Percentiles rank a stretch among this genome's conserved stretches.
Evolutionary conservation across 2,888 invertebrate genomes (phyloP).

Genomic region (Synanthedon vespiformis): DNA sequence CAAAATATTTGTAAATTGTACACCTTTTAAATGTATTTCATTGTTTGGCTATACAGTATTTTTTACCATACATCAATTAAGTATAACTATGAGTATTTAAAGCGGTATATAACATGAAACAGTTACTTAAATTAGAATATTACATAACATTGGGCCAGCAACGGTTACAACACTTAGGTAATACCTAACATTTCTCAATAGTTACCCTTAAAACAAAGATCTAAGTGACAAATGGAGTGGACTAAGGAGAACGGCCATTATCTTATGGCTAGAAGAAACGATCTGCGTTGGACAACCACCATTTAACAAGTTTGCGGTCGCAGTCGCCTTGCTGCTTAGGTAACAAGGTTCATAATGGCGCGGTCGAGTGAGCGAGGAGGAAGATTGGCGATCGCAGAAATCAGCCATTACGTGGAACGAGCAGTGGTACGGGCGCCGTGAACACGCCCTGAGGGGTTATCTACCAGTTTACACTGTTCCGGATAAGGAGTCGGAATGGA

Average conservation of each 20-base stretch:
- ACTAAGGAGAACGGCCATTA: conserved; percentile 14
- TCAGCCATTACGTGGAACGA: conserved; percentile 11
- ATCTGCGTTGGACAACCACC: background rate
- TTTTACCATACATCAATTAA: no score
- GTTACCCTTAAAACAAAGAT: conserved; percentile 7
- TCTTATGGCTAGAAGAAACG: background rate
- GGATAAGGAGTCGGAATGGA: background rate
- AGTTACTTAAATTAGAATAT: no score
- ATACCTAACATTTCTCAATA: no score
- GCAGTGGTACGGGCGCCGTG: conserved; percentile 9
- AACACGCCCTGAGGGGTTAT: conserved; percentile 18
- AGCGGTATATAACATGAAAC: no score
- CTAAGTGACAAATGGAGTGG: conserved; percentile 27
- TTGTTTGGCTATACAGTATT: no score
- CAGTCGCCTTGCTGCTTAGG: background rate
- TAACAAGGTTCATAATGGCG: background rate
- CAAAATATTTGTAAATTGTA: no score
- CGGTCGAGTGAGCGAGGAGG: background rate
- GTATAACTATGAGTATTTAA: no score
- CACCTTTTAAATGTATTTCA: no score
- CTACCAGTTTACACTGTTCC: conserved; percentile 20
- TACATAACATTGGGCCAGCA: no score
- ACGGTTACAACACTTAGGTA: no score
- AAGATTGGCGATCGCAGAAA: conserved; percentile 5
- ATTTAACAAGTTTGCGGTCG: background rate